Evolutionary conservation across 1,140 invertebrate genomes (phyloP).

Genomic region (Episyrphus balteatus): DNA sequence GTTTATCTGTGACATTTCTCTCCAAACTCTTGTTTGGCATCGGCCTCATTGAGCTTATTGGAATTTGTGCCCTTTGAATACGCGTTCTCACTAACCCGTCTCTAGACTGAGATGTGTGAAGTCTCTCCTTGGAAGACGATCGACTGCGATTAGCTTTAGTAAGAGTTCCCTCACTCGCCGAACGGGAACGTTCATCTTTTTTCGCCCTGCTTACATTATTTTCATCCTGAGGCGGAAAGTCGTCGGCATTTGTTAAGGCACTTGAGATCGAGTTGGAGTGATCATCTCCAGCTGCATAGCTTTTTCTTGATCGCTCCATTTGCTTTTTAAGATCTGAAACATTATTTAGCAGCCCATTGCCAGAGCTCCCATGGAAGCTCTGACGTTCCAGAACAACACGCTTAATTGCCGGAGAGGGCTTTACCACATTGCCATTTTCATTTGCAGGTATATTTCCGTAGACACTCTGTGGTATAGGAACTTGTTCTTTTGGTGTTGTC

Average conservation of each 20-base stretch:
- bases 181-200: conserved; percentile 1
- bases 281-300: conserved; percentile 10
- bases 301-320: conserved; percentile 7
- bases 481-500: conserved; percentile 18
- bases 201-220: background rate
- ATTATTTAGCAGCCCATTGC: conserved; percentile 4
- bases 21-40: background rate
- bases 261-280: conserved; percentile 10
- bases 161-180: conserved; percentile 1
- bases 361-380: conserved; percentile 10
- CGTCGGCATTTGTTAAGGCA: conserved; percentile 11
- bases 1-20: background rate
- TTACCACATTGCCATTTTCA: conserved; percentile 4
- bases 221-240: too few relatives aligned
- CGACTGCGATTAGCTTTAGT: background rate
- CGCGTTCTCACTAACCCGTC: too few relatives aligned
- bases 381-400: conserved; percentile 24
- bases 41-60: too few relatives aligned
- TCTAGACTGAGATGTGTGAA: background rate
- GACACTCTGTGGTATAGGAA: conserved; percentile 6
- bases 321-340: conserved; percentile 7
- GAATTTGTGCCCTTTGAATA: too few relatives aligned
- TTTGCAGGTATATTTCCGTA: conserved; percentile 1
- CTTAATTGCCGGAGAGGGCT: conserved; percentile 12
- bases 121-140: background rate